phyloP scores from a whole-genome alignment of 2,113 vertebrate species.

The Anolis carolinensis region DNA sequence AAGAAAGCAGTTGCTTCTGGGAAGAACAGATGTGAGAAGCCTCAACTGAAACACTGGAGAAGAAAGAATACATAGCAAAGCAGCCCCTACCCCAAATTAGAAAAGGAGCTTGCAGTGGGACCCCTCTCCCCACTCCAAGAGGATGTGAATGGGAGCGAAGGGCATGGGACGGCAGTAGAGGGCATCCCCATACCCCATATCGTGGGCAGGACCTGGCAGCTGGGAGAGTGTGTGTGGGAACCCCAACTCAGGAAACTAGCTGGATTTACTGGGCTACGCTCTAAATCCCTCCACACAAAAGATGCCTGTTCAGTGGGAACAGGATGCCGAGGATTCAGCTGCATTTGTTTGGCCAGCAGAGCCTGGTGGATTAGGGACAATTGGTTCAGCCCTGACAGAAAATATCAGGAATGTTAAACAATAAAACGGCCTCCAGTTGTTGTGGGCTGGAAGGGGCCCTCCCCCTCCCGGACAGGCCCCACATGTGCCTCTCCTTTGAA shows the following conservation, averaged over 20 bases:
- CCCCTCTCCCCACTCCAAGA: not conserved
- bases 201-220: conserved; percentile 10
- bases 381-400: conserved; percentile 77
- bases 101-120: not conserved
- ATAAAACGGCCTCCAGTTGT: conserved; percentile 73
- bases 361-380: conserved; percentile 75
- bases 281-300: conserved; percentile 75
- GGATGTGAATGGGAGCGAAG: not conserved
- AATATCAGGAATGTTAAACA: conserved; percentile 76
- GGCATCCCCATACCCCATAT: not conserved
- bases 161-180: not conserved
- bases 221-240: conserved; percentile 62
- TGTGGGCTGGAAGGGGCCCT: not conserved
- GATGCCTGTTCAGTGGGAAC: conserved; percentile 71
- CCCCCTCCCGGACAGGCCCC: not conserved
- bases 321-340: conserved; percentile 72
- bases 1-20: conserved; percentile 6
- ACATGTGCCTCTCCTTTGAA: not conserved
- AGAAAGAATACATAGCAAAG: not conserved
- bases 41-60: conserved; percentile 1
- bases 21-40: conserved; percentile 13
- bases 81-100: not conserved
- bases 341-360: conserved; percentile 74
- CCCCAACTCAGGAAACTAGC: conserved; percentile 68
- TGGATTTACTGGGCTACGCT: conserved; percentile 70